A percentile compares a stretch with the other conserved stretches of the same genome.
phyloP scores from a whole-genome alignment of 2,113 vertebrate genomes.

The Poicephalus gulielmi region DNA sequence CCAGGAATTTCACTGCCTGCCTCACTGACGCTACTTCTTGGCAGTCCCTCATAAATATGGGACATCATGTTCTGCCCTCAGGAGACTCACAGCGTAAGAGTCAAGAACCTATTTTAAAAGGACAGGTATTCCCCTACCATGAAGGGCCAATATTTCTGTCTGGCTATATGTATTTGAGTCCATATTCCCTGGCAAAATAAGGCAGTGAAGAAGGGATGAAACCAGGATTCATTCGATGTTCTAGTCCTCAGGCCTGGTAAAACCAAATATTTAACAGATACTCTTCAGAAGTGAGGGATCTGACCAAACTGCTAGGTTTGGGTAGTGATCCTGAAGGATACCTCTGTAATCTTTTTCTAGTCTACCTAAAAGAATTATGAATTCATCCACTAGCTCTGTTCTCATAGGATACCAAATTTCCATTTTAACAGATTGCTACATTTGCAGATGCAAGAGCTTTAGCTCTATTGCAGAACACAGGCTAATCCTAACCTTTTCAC shows the following conservation, averaged over 20 bases:
- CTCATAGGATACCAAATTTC: not conserved
- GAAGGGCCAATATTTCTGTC: not conserved
- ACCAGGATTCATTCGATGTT: not conserved
- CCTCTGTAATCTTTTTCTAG: not conserved
- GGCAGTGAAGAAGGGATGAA: not conserved
- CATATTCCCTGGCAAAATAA: not conserved
- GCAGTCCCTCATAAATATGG: not conserved
- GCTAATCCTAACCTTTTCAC: not conserved
- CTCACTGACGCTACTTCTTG: not conserved
- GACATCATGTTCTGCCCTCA: slow-evolving; percentile 20
- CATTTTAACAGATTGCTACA: not conserved
- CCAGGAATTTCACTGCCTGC: slow-evolving; percentile 17
- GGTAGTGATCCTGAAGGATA: not conserved
- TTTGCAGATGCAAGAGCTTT: not conserved
- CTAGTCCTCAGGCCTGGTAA: not conserved
- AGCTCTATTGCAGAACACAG: not conserved
- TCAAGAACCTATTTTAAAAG: not conserved
- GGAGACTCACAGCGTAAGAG: not conserved
- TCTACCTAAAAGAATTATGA: not conserved
- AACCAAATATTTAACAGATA: not conserved
- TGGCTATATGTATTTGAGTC: not conserved
- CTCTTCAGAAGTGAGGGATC: not conserved
- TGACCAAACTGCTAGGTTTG: not conserved
- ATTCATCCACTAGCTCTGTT: not conserved
- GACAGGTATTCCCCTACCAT: not conserved